Percentiles rank a stretch among this genome's conserved stretches.
Evolutionary conservation across 2,113 vertebrate genomes (phyloP).

Genomic region (Rhynchopsitta pachyrhyncha): DNA sequence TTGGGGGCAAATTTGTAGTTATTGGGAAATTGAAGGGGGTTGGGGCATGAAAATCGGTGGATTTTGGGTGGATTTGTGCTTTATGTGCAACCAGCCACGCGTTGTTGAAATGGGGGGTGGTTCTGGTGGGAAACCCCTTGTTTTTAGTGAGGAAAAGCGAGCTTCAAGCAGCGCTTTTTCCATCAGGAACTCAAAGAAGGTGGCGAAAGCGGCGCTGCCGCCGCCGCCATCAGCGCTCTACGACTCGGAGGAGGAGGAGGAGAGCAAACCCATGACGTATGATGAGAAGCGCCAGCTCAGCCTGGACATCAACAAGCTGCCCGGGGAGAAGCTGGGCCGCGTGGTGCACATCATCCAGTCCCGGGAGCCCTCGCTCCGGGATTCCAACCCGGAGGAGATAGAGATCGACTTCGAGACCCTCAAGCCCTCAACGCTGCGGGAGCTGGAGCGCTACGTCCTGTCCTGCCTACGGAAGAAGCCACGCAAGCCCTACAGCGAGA

Average conservation of each 20-base stretch:
- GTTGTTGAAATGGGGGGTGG: background rate
- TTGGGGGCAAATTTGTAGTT: no score
- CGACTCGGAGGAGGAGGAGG: conserved; percentile 91
- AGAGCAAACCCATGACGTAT: conserved; percentile 90
- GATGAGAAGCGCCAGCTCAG: conserved; percentile 94
- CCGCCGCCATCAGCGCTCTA: conserved; percentile 70
- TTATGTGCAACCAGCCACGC: fast-evolving
- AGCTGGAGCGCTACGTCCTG: conserved; percentile 91
- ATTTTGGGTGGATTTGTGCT: background rate
- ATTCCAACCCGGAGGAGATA: conserved; percentile 94
- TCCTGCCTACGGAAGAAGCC: conserved; percentile 93
- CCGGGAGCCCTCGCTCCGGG: conserved; percentile 87
- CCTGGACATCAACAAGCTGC: conserved; percentile 92
- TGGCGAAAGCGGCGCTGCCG: background rate
- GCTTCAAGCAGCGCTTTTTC: background rate
- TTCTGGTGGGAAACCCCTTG: background rate
- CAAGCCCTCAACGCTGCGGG: conserved; percentile 90
- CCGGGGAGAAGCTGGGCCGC: conserved; percentile 90
- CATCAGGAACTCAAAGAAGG: conserved; percentile 76
- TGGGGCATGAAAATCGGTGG: no score
- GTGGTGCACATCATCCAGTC: conserved; percentile 96
- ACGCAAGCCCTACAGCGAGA: conserved; percentile 86
- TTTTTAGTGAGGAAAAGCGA: background rate
- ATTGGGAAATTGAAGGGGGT: no score
- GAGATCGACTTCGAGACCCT: conserved; percentile 95